Evolutionary conservation across 2,888 invertebrate species (phyloP), one percentile per base, ranked within the genome.

Genomic region (Tenthredo mesomela): DNA sequence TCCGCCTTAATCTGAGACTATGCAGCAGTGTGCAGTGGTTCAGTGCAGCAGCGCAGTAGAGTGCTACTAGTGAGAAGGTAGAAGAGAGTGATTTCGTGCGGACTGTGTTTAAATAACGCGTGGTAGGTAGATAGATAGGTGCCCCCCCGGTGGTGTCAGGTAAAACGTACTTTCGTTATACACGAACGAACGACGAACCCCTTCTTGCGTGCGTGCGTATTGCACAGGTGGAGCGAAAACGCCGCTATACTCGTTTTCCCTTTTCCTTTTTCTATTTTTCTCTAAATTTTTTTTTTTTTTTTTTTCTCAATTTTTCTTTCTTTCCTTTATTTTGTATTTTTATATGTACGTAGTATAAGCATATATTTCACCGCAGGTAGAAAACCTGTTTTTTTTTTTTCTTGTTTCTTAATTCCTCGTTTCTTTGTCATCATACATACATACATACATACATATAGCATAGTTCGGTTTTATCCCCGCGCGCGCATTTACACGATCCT

Each of bases 1-100:
- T 88, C 88, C 90, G 88, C 87, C 90, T 89, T 89, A 90, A 92
- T 87, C 93, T 89, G 25, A 47, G 29, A 50, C 75, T 50, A 33
- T 77, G 75, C 75, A 71, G 50, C 75, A 77, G 50, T 77, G 29
- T 77, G 75, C 75, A 77, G 75, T 77, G 75, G 71, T 50, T 33
- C 75, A 50, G 75, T 77, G 77, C 77, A 77, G 77, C 77, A 54
- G 29, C 54, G 77, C 50, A 77, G 77, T 77, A 21, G 77, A 29
- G 15, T 67, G 33, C 18, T 25, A 18, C 67, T 67, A 67, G 67
- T 67, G 21, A 15, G 71, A n/a, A 73, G 71, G 71, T 25, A 12
- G n/a, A 25, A 73, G 43, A 73, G 43, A 43, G 71, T 73, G 40
- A 18, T 29, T 15, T 73, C 43, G 71, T 73, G 71, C 43, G 43